These are phyloP conservation scores for Galaxea fascicularis DNA, from an alignment of 92 coral and sea anemone species.

Conservation along the genomic window DNA sequence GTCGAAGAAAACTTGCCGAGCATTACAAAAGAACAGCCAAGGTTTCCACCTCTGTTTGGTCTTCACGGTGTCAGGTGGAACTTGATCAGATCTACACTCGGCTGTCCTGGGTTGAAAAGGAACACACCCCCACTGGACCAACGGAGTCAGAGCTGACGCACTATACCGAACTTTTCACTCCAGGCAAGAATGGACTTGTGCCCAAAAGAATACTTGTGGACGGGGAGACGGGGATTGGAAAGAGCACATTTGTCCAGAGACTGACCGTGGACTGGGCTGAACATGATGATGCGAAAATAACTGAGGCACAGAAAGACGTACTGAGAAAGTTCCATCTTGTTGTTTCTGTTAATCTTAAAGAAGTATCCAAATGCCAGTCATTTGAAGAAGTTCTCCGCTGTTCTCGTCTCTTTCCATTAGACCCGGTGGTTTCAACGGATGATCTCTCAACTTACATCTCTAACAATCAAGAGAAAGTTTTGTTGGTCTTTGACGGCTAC, in stretches of 20 bases:
- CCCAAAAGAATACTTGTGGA: constrained; percentile 34
- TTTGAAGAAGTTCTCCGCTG: background rate
- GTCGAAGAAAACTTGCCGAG: constrained; percentile 10
- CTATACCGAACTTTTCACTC: constrained; percentile 24
- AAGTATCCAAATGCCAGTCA: background rate
- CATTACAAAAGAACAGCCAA: constrained; percentile 14
- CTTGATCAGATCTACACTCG: too few species aligned
- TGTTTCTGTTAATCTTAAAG: background rate
- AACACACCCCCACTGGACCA: background rate
- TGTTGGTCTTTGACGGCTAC: constrained; percentile 26
- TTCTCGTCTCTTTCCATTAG: constrained; percentile 9
- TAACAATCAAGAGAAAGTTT: background rate
- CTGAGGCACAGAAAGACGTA: background rate
- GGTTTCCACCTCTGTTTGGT: constrained; percentile 21
- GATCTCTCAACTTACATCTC: background rate
- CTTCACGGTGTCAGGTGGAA: background rate
- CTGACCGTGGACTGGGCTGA: constrained; percentile 44
- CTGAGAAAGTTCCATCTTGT: constrained; percentile 27
- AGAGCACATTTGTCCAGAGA: constrained; percentile 31
- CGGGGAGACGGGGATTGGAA: constrained; percentile 40
- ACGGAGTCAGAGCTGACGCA: background rate
- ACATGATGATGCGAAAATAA: background rate
- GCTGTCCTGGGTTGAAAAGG: too few species aligned
- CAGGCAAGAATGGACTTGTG: background rate
- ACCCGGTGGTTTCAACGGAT: background rate